Conservation (phyloP, 2,113 vertebrate species). For the Halichoeres trimaculatus region DNA sequence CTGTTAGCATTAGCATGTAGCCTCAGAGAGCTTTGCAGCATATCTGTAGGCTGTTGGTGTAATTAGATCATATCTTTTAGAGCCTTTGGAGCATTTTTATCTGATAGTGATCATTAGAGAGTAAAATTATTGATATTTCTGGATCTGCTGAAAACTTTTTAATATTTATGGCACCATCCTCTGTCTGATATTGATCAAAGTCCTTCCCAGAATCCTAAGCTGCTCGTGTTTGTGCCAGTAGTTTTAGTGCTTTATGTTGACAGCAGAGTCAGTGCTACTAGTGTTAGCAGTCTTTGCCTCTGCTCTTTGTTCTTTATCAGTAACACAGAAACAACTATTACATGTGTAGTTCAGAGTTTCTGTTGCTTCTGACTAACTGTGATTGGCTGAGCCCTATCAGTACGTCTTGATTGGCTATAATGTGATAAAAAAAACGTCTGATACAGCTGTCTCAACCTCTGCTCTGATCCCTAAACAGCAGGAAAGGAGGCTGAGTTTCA, state of each 20-base stretch:
- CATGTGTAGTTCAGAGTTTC: constrained; percentile 5
- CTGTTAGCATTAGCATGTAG: not conserved
- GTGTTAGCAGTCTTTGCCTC: too few relatives aligned
- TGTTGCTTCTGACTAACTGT: constrained; percentile 3
- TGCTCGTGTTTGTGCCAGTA: too few relatives aligned
- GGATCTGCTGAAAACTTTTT: not conserved
- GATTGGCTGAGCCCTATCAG: constrained; percentile 7
- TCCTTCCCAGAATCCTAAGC: not conserved
- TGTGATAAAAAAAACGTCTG: constrained; percentile 39
- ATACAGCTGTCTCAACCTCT: constrained; percentile 58
- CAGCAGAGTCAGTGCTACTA: too few relatives aligned
- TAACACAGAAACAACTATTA: too few relatives aligned
- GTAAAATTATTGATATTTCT: not conserved
- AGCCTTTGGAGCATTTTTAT: not conserved
- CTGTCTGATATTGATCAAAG: not conserved
- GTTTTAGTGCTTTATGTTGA: not conserved
- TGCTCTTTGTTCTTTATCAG: not conserved
- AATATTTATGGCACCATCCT: not conserved
- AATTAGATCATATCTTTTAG: not conserved
- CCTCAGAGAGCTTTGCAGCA: not conserved
- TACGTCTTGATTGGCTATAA: constrained; percentile 33
- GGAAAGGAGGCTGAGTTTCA: constrained; percentile 46
- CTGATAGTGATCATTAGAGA: not conserved
- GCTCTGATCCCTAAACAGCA: constrained; percentile 52
- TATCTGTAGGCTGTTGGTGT: not conserved